Conservation (phyloP, 1,140 invertebrate species). For the Pinna nobilis region DNA sequence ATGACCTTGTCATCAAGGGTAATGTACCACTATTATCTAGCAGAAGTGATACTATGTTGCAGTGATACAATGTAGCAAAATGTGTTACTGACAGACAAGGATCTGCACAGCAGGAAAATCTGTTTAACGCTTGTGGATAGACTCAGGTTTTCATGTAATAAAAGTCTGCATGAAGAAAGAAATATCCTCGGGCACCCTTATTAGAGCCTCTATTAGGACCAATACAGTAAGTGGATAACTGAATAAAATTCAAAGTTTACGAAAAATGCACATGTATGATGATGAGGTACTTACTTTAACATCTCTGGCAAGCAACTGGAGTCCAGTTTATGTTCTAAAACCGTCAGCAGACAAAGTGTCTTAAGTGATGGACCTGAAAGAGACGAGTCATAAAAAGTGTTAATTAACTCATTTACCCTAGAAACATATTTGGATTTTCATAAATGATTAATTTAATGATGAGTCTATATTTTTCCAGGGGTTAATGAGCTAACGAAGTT, state of each 20-base stretch:
- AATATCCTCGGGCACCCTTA: not conserved
- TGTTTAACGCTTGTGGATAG: too few relatives aligned
- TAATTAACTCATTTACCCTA: too few relatives aligned
- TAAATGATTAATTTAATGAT: not conserved
- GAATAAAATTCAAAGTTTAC: not conserved
- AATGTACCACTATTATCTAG: not conserved
- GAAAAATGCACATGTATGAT: not conserved
- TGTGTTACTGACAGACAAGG: too few relatives aligned
- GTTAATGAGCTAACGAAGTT: too few relatives aligned
- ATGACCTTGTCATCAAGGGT: too few relatives aligned
- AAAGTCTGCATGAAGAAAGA: not conserved
- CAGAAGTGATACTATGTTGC: not conserved
- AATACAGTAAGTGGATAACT: not conserved
- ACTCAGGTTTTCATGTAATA: too few relatives aligned
- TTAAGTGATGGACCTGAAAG: slow-evolving; percentile 81
- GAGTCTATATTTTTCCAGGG: too few relatives aligned
- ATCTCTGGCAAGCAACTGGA: slow-evolving; percentile 79
- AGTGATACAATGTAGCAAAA: too few relatives aligned
- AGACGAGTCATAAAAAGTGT: too few relatives aligned
- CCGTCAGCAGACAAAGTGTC: slow-evolving; percentile 81
- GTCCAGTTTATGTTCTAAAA: slow-evolving; percentile 81
- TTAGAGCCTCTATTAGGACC: not conserved
- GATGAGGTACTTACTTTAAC: slow-evolving; percentile 76
- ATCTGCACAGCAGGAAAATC: too few relatives aligned
- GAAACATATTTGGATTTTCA: too few relatives aligned